phyloP scores from a whole-genome alignment of 2,888 invertebrate species.

The Pterostichus niger region DNA sequence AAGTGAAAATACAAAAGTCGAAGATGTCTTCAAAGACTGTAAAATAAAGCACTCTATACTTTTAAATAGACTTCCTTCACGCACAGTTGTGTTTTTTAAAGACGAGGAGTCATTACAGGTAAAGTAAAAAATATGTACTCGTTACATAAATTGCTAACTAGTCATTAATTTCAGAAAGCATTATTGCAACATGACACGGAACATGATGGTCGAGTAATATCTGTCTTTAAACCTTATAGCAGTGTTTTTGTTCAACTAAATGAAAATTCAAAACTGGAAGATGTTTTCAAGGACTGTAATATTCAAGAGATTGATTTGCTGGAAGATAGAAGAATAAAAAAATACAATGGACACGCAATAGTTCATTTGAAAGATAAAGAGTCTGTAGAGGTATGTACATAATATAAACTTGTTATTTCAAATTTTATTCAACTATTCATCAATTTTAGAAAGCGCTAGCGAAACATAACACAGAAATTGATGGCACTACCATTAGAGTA shows the following conservation, averaged over 20 bases:
- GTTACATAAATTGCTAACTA: too few relatives aligned
- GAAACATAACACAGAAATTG: constrained; percentile 75
- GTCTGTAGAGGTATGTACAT: background rate
- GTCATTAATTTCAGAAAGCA: background rate
- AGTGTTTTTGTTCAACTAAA: background rate
- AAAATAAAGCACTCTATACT: background rate
- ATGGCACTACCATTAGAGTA: constrained; percentile 68
- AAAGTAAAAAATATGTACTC: too few relatives aligned
- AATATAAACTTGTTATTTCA: too few relatives aligned
- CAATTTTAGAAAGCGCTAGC: constrained; percentile 77
- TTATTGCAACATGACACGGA: background rate
- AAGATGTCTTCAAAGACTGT: background rate
- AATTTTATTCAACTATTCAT: background rate
- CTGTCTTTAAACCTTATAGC: background rate
- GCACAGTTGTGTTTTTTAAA: background rate
- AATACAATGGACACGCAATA: background rate
- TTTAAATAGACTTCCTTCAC: background rate
- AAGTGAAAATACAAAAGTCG: background rate
- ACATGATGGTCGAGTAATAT: background rate
- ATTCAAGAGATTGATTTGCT: background rate
- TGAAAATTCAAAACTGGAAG: background rate
- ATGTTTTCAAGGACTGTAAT: background rate
- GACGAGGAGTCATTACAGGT: background rate
- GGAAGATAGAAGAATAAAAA: background rate
- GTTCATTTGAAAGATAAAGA: background rate